Evolutionary conservation across 2,113 vertebrate genomes (phyloP), one percentile per base, ranked within the genome.

Genomic region (Paramisgurnus dabryanus): DNA sequence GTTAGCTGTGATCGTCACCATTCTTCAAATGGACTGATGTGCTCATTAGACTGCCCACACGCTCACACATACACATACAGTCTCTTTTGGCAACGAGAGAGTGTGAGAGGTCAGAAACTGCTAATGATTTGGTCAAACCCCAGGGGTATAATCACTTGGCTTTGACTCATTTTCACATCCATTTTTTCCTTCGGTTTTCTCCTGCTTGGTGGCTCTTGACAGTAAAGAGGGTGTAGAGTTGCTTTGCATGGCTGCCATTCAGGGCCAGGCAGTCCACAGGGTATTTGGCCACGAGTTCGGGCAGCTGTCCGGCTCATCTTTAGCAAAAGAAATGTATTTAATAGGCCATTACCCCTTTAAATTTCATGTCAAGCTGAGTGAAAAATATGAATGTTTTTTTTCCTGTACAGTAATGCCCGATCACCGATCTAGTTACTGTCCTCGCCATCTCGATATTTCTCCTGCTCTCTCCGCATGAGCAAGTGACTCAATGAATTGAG

Each of bases 261-360:
- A 71, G 7, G 15, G 22, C 67, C 41, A 57, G 57, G 64, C 22
- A 53, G 61, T 53, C 61, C 61, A 40, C 67, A 72, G 34, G 22
- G 68, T 34, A 77, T 77, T 71, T 80, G 61, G 78, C 67, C 79
- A 61, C 4, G 66, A 78, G 82, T 84, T 70, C 39, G 67, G 76
- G 60, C 58, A 67, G 55, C 65, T 81, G 72, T 55, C 55, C 40
- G 34, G 41, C 55, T 67, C 47, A 40, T 67, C n/a, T 8, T 81
- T 45, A 67, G 79, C 71, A 47, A 39, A 58, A 76, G 41, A 81
- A 60, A 41, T 55, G 27, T 47, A 69, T 67, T 81, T 81, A 81
- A 81, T 81, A 81, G 80, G 66, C 72, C 72, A 81, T 81, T 76
- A 76, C 80, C 65, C 72, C 34, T 73, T 39, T 22, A 41, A 79